Evolutionary conservation across 2,113 vertebrate species (phyloP), one percentile per base, ranked within the genome.

Genomic region (Lophius piscatorius): DNA sequence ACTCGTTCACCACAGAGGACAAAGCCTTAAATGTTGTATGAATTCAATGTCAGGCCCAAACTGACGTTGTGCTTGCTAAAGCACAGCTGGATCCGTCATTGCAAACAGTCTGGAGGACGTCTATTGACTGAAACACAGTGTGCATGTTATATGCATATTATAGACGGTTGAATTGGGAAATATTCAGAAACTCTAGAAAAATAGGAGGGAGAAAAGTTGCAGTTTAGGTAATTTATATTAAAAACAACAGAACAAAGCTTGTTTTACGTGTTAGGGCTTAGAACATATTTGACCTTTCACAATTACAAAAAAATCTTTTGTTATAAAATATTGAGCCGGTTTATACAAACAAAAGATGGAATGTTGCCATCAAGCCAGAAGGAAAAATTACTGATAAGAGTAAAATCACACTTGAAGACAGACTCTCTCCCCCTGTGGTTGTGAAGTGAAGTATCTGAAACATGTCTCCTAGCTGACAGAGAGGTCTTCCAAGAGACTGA

Each of bases 21-120:
- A 66, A 80, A 66, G 56, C 61, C 65, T 60, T 87, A 84, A 80
- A 85, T 81, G 83, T 76, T 5, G 61, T 68, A 72, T 82, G 71
- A 82, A 82, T 85, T 80, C 78, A 83, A 59, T 75, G 74, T 75
- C 64, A 80, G 46, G 47, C 46, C 26, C 34, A 55, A 68, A 62
- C 63, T 6, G 56, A 16, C 3, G 60, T 40, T 34, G 76, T 23
- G 66, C 47, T 70, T 57, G 57, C 45, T 55, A 31, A 55, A 70
- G 50, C 36, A 28, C 29, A 4, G 42, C 29, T 8, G 52, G 59
- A 21, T 65, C 47, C 45, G 69, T 69, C 46, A 18, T 51, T 45
- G 63, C 42, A 61, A 63, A 69, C 70, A 48, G 64, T 76, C 71
- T 64, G 44, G 46, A 36, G 54, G 60, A 64, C 45, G 5, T 47